Conservation (phyloP, 1,140 invertebrate species). For the Amyelois transitella region DNA sequence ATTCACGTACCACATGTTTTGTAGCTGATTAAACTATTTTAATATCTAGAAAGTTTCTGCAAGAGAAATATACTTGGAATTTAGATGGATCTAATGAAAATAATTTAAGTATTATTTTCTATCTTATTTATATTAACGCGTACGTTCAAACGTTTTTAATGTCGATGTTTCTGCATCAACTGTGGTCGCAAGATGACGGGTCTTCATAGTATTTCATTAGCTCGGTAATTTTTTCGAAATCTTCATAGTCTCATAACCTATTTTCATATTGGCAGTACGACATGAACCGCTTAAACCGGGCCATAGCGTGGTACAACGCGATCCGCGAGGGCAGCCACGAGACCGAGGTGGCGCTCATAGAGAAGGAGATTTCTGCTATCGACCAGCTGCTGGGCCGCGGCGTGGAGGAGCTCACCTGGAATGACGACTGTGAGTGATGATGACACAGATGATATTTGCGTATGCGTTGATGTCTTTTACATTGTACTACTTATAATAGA, state of each 20-base stretch:
- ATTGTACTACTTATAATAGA: background rate
- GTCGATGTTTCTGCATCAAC: too few species aligned
- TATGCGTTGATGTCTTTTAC: background rate
- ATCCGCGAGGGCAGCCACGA: slow-evolving; percentile 78
- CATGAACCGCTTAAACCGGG: slow-evolving; percentile 70
- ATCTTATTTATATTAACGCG: too few species aligned
- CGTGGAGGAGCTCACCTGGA: slow-evolving; percentile 80
- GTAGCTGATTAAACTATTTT: background rate
- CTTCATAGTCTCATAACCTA: too few species aligned
- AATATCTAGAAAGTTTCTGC: too few species aligned
- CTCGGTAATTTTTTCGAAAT: too few species aligned
- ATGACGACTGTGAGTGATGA: slow-evolving; percentile 75
- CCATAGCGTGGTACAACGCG: slow-evolving; percentile 79
- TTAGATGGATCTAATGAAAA: too few species aligned
- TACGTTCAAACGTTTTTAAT: too few species aligned
- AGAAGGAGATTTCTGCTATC: slow-evolving; percentile 78
- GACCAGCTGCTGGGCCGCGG: slow-evolving; percentile 78
- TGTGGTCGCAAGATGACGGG: too few species aligned
- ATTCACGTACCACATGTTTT: background rate
- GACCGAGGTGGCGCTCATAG: slow-evolving; percentile 81
- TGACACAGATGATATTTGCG: background rate
- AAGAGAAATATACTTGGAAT: too few species aligned
- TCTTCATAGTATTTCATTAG: too few species aligned
- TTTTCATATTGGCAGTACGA: slow-evolving; percentile 39
- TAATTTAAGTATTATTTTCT: too few species aligned